Base-by-base conservation (phyloP, 1,140 invertebrate genomes). In the Leptopilina clavipes region DNA sequence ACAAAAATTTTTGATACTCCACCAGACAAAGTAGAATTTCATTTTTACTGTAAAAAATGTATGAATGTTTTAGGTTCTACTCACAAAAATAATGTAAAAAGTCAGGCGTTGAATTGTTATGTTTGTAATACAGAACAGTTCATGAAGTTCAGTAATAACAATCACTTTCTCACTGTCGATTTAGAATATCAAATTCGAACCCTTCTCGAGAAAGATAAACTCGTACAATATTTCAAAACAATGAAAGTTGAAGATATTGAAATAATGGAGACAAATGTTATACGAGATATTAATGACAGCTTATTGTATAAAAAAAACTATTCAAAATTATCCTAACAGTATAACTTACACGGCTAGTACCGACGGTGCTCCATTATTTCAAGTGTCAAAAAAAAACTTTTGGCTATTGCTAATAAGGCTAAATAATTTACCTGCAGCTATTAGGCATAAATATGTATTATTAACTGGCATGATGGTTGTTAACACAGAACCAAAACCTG, bases 321-420 rank as follows among this genome's bases (percentile, higher is more conserved):
- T 74, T 54, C 19, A 44, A 25, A 45, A 70, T n/a, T 10, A 54
- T 25, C 10, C 19, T 5, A 19, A 52, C 3, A 75, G 65, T 54
- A 22, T 76, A 12, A 80, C 70, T 43, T 73, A 74, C 45, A 80
- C 72, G 72, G 71, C 74, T 44, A 77, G 75, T 65, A 77, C 73
- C 3, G 78, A 80, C 44, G 78, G 75, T 18, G 75, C 78, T 43
- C 79, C 79, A 0, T 72, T 78, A 45, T 81, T 79, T 73, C 73
- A 78, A 40, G 76, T 75, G 40, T 78, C 56, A 11, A 71, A 71
- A 18, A 56, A 74, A 31, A 70, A 71, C 37, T 78, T 81, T 70
- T 81, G 79, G 79, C 77, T 75, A 37, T 37, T 76, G 14, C 79
- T 78, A 72, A 54, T 78, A 43, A 54, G 73, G 18, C 70, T 81